Evolutionary conservation across 2,113 vertebrate species (phyloP).

Genomic region (Ictalurus furcatus): DNA sequence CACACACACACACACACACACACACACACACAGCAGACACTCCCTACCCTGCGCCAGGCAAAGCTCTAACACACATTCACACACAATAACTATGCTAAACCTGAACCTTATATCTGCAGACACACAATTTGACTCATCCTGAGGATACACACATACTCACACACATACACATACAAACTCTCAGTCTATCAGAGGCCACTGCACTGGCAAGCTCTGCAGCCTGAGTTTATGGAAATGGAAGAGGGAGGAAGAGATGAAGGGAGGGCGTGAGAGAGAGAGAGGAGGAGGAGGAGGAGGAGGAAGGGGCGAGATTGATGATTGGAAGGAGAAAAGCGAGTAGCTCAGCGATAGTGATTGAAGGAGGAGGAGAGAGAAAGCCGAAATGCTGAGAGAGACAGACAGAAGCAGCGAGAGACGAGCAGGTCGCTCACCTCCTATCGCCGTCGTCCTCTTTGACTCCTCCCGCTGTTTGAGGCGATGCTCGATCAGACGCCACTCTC

Average conservation of each 20-base stretch:
- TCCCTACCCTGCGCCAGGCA: constrained; percentile 63
- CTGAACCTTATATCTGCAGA: neutral
- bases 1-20: constrained; percentile 16
- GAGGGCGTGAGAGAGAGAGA: constrained; percentile 3
- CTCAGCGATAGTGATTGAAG: constrained; percentile 16
- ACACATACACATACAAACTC: constrained; percentile 11
- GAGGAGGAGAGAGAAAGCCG: neutral
- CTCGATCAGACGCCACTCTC: constrained; percentile 82
- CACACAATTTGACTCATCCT: neutral
- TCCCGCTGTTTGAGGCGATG: constrained; percentile 77
- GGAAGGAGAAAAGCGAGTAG: constrained; percentile 8
- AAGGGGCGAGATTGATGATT: constrained; percentile 21
- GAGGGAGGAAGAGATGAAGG: neutral
- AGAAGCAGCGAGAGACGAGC: neutral
- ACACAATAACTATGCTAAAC: constrained; percentile 42
- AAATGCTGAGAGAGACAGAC: neutral
- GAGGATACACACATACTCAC: constrained; percentile 12
- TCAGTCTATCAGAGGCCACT: constrained; percentile 19
- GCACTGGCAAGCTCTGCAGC: constrained; percentile 64
- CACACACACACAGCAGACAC: constrained; percentile 61
- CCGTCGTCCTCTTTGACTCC: constrained; percentile 72
- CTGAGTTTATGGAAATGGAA: constrained; percentile 57
- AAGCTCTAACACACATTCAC: constrained; percentile 35
- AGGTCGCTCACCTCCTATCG: constrained; percentile 70
- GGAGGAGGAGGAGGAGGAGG: constrained; percentile 25